A percentile compares a stretch with the other conserved stretches of the same genome.
These are phyloP conservation scores for Lophochroa leadbeateri DNA, from an alignment of 2,113 vertebrate genomes.

Conservation along the genomic window DNA sequence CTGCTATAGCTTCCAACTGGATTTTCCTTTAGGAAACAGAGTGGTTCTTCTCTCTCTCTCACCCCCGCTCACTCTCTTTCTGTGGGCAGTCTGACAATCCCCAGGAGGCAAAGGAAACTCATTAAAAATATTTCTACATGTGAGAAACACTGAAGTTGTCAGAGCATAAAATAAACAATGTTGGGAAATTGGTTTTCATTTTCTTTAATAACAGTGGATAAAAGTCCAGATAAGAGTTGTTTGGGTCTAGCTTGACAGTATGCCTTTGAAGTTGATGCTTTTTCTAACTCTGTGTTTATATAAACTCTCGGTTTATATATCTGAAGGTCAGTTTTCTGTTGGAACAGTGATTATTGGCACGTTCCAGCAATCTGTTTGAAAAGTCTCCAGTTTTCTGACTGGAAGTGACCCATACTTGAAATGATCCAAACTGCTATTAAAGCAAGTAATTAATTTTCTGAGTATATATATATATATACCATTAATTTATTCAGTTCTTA, in stretches of 20 bases:
- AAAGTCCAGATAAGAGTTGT: neutral
- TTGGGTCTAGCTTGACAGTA: neutral
- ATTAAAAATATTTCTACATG: slow-evolving; percentile 19
- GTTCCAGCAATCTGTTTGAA: slow-evolving; percentile 6
- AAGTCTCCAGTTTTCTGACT: neutral
- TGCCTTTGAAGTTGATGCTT: slow-evolving; percentile 25
- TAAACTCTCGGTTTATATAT: slow-evolving; percentile 4
- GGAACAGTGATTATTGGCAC: neutral
- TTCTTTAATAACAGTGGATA: slow-evolving; percentile 13
- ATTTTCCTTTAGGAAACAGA: neutral
- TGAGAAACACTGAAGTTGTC: slow-evolving; percentile 28
- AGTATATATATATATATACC: neutral
- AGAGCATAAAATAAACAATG: slow-evolving; percentile 21
- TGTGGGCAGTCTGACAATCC: slow-evolving; percentile 12
- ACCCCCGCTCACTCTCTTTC: accelerated
- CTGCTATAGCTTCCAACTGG: neutral
- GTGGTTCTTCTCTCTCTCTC: neutral
- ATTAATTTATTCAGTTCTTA: neutral
- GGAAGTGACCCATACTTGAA: neutral
- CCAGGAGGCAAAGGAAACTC: slow-evolving; percentile 25
- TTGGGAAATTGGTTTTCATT: slow-evolving; percentile 30
- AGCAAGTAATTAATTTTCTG: neutral
- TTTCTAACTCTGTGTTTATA: slow-evolving; percentile 13
- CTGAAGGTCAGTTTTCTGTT: slow-evolving; percentile 40
- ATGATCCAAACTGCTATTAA: neutral